Conservation (phyloP, 2,113 vertebrate genomes). For the Bubo bubo region DNA sequence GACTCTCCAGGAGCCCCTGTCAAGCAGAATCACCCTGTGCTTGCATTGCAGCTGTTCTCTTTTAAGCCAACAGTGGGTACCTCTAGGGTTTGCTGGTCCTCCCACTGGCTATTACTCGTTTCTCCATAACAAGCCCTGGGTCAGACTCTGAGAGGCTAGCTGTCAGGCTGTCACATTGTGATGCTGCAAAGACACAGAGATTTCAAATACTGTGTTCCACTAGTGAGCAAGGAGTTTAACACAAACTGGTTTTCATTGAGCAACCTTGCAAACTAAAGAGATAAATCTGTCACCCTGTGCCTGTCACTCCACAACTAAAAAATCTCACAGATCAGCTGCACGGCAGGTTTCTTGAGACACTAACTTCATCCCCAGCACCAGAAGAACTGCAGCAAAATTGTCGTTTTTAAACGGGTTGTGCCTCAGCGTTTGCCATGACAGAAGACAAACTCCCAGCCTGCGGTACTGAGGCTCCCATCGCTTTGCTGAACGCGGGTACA, state of each 20-base stretch:
- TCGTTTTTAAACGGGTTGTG: background rate
- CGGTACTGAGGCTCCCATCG: background rate
- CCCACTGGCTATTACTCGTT: accelerated
- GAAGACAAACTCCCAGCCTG: background rate
- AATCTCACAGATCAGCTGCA: background rate
- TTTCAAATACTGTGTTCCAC: background rate
- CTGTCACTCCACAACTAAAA: background rate
- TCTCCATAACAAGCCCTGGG: background rate
- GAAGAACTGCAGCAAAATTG: background rate
- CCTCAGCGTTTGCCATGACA: background rate
- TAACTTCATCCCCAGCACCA: background rate
- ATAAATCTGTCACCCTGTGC: background rate
- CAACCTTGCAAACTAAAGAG: background rate
- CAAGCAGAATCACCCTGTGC: background rate
- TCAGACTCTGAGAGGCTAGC: background rate
- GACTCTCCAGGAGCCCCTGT: background rate
- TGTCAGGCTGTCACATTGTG: background rate
- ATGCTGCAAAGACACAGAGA: background rate
- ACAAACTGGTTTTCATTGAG: background rate
- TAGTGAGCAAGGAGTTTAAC: background rate
- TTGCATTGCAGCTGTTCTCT: background rate
- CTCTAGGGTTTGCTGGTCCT: background rate
- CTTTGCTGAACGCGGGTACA: too few species aligned
- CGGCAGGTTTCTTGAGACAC: background rate
- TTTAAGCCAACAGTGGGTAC: background rate